Evolutionary conservation across 2,888 invertebrate genomes (phyloP), one percentile per base, ranked within the genome.

Genomic region (Sesamia inferens): DNA sequence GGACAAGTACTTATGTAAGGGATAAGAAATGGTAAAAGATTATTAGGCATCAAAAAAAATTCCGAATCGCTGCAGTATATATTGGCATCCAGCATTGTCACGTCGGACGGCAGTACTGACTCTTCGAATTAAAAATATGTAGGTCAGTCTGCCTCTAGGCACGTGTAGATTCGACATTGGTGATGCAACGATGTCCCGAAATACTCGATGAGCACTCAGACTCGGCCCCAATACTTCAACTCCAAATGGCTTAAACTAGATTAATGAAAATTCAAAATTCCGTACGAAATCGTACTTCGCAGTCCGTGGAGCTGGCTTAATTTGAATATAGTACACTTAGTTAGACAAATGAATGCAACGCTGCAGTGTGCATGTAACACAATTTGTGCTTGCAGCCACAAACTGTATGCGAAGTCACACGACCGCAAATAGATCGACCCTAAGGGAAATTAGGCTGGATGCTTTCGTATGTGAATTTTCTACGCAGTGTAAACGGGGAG

Each of bases 371-470:
- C 19, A 16, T 14, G n/a, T 19, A 22, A 58, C 10, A 58, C 58
- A 57, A 16, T 57, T 58, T 16, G 31, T 58, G 58, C 24, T 24
- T 64, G 51, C 24, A 42, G 11, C 73, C 59, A 79, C 73, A 73
- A 79, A 79, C 64, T 72, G 44, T 44, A 22, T 63, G 14, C 3
- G 10, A 55, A 48, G 58, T 73, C 64, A 64, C 54, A 47, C 16
- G 48, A 75, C 61, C 71, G 11, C 44, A 13, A 59, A 7, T 47
- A 79, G 68, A 64, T 58, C 58, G 11, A 72, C 63, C 63, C 63
- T 24, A 51, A 54, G 79, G 73, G 58, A 71, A 72, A 63, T 79
- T 39, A 48, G 5, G 1, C 10, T 24, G 19, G 16, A 39, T 19
- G 47, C n/a, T 31, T 19, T 55, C 11, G 6, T 14, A 6, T 55